These are phyloP conservation scores for Halcyon badia DNA, from an alignment of 2,797 vertebrate species.

Conservation along the genomic window DNA sequence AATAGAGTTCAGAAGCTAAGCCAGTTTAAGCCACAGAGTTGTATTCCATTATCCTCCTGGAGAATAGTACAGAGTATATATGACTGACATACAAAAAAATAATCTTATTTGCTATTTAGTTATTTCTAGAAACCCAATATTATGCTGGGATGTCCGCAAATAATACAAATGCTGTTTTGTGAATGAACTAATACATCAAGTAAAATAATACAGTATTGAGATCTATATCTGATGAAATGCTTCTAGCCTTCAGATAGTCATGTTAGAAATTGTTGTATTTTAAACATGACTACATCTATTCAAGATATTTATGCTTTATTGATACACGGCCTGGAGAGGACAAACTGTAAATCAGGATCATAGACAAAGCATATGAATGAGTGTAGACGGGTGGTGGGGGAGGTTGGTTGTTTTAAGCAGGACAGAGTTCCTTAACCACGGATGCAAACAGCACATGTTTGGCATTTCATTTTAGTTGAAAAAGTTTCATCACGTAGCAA, in stretches of 20 bases:
- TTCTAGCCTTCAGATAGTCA: neutral
- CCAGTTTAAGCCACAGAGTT: conserved; percentile 37
- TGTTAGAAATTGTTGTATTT: neutral
- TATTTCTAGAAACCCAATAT: conserved; percentile 29
- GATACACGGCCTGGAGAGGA: neutral
- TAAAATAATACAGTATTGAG: neutral
- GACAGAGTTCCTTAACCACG: neutral
- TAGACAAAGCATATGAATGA: neutral
- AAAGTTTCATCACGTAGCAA: neutral
- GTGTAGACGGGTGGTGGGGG: rapidly evolving
- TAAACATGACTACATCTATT: neutral
- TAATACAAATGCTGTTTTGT: neutral
- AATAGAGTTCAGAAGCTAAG: conserved; percentile 60
- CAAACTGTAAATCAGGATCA: neutral
- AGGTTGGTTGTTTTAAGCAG: neutral
- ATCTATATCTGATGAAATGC: neutral
- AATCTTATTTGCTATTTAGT: conserved; percentile 61
- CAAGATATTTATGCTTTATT: neutral
- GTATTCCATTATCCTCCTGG: conserved; percentile 37
- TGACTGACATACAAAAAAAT: conserved; percentile 11
- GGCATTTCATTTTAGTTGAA: neutral
- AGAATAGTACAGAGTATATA: neutral
- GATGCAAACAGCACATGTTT: neutral
- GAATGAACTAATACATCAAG: conserved; percentile 20
- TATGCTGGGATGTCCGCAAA: conserved; percentile 18